phyloP scores from a whole-genome alignment of 2,113 vertebrate genomes.

The Thamnaconus septentrionalis region DNA sequence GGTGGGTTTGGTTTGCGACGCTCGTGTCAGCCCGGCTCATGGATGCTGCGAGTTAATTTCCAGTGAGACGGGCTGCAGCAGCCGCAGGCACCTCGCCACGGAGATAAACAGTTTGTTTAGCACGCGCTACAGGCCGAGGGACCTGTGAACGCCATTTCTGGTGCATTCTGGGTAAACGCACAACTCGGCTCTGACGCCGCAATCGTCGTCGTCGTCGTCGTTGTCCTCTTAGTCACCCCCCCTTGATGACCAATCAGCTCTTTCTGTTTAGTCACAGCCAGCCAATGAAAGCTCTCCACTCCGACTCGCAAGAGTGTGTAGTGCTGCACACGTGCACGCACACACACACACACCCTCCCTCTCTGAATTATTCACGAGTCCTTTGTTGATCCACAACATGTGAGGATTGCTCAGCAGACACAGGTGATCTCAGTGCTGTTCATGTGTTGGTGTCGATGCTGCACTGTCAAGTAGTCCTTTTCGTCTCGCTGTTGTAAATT shows the following conservation, averaged over 20 bases:
- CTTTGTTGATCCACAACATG: conserved; percentile 40
- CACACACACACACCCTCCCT: conserved; percentile 7
- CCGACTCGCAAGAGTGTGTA: conserved; percentile 34
- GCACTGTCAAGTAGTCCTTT: neutral
- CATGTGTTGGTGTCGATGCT: conserved; percentile 27
- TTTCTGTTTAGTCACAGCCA: conserved; percentile 11
- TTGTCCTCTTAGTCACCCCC: conserved; percentile 70
- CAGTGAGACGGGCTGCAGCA: conserved; percentile 58
- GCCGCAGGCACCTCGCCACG: conserved; percentile 58
- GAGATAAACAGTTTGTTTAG: conserved; percentile 75
- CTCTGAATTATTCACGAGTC: conserved; percentile 60
- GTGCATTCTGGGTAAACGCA: conserved; percentile 71
- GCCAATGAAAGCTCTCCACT: conserved; percentile 31
- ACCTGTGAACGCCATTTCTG: conserved; percentile 65
- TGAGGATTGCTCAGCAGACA: conserved; percentile 47
- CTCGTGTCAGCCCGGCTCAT: conserved; percentile 67
- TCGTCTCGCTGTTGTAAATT: conserved; percentile 15
- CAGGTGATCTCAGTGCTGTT: conserved; percentile 29
- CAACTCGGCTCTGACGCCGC: conserved; percentile 65
- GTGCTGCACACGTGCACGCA: neutral
- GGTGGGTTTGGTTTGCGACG: conserved; percentile 42
- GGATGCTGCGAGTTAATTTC: conserved; percentile 65
- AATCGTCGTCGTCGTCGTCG: conserved; percentile 4
- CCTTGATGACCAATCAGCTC: conserved; percentile 50
- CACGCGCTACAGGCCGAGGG: conserved; percentile 55